A percentile compares a stretch with the other conserved stretches of the same genome.
These are phyloP conservation scores for Campylomormyrus tamandua DNA, from an alignment of 2,113 vertebrate genomes.

Conservation along the genomic window DNA sequence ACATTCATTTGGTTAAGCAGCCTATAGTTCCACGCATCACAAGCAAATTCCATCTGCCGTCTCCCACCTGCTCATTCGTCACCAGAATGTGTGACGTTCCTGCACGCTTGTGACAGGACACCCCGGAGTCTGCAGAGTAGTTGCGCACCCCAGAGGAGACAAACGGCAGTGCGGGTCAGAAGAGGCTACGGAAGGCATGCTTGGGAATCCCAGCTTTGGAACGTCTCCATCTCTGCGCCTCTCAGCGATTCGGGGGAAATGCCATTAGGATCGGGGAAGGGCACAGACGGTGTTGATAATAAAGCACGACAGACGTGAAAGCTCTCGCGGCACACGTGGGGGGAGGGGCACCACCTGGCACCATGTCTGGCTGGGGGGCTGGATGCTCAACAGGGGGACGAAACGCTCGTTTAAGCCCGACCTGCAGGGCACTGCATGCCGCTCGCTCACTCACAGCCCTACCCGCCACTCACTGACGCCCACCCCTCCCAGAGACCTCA, in stretches of 20 bases:
- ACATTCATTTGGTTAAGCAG: neutral
- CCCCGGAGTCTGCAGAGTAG: neutral
- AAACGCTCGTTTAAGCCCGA: neutral
- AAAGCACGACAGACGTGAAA: neutral
- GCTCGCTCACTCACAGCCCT: neutral
- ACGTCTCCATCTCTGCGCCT: neutral
- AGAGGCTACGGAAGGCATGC: neutral
- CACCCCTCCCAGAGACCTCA: slow-evolving; percentile 18
- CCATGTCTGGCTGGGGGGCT: neutral
- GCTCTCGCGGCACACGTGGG: neutral
- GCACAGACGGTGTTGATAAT: neutral
- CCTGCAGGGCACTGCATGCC: neutral
- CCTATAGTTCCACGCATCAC: neutral
- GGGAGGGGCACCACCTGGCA: neutral
- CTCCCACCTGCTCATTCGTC: neutral
- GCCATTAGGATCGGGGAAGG: neutral
- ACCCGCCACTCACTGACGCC: neutral
- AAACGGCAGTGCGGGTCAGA: neutral
- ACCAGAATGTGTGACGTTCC: neutral
- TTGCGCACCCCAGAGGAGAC: neutral
- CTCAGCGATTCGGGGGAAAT: neutral
- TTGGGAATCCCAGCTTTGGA: neutral
- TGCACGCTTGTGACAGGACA: neutral
- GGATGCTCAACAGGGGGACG: neutral
- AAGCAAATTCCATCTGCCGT: neutral